A percentile compares a stretch with the other conserved stretches of the same genome.
Evolutionary conservation across 2,888 invertebrate species (phyloP).

Genomic region (Limnephilus marmoratus): DNA sequence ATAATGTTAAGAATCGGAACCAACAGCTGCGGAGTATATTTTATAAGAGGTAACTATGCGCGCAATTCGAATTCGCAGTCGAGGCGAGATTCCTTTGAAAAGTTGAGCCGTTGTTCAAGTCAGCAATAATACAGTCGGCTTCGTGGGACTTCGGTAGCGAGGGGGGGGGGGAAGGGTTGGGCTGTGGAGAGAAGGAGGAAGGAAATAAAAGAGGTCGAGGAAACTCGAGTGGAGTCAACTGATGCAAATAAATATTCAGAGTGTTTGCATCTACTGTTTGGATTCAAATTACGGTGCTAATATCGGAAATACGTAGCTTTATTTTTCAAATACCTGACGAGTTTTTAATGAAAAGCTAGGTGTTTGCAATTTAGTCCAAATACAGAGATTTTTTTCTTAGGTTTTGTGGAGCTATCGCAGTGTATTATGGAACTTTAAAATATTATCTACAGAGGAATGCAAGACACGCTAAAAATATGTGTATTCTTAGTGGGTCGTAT

Average conservation of each 20-base stretch:
- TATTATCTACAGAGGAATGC: no score
- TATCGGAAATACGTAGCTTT: not conserved
- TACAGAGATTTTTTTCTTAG: no score
- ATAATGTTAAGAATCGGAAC: not conserved
- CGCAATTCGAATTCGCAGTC: constrained; percentile 29
- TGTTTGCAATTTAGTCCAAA: not conserved
- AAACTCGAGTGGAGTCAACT: constrained; percentile 40
- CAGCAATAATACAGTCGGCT: constrained; percentile 53
- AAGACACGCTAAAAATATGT: no score
- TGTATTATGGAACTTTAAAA: no score
- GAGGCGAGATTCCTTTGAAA: constrained; percentile 52
- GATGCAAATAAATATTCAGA: constrained; percentile 23
- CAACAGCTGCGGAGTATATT: not conserved
- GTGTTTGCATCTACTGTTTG: not conserved
- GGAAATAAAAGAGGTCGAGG: constrained; percentile 7
- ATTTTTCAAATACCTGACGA: not conserved
- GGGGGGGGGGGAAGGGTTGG: not conserved
- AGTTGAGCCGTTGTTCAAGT: constrained; percentile 49
- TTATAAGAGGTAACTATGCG: constrained; percentile 73
- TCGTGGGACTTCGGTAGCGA: not conserved
- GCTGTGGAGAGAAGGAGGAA: not conserved
- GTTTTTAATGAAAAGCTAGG: not conserved
- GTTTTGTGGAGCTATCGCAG: no score
- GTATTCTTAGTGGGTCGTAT: no score
- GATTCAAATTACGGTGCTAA: not conserved